Percentiles rank a stretch among this genome's conserved stretches.
Evolutionary conservation across 2,113 vertebrate genomes (phyloP).

Genomic region (Ctenodactylus gundi): DNA sequence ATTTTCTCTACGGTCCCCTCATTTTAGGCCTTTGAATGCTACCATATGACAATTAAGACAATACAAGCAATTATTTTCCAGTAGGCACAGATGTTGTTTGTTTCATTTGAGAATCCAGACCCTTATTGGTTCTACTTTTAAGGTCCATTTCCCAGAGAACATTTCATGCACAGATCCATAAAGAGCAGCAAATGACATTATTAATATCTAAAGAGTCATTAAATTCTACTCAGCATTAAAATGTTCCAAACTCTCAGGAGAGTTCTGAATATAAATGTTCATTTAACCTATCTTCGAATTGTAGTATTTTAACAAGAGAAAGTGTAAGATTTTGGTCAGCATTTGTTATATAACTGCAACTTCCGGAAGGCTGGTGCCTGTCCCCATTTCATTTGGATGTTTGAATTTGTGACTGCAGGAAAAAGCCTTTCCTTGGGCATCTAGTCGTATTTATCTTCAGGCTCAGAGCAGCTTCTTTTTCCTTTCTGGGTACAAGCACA

Average conservation of each 20-base stretch:
- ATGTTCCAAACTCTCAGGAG: conserved; percentile 44
- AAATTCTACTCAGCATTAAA: conserved; percentile 64
- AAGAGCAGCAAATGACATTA: conserved; percentile 61
- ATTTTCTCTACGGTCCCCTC: not conserved
- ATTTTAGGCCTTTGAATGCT: not conserved
- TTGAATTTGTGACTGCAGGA: not conserved
- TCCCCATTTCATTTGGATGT: not conserved
- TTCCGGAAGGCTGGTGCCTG: not conserved
- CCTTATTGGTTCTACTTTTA: conserved; percentile 59
- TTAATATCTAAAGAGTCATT: conserved; percentile 73
- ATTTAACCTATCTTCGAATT: conserved; percentile 54
- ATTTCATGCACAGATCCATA: conserved; percentile 51
- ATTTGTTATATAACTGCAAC: conserved; percentile 40
- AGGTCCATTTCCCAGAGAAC: conserved; percentile 61
- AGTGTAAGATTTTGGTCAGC: conserved; percentile 50
- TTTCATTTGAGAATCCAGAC: conserved; percentile 57
- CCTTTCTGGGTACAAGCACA: not conserved
- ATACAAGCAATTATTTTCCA: conserved; percentile 47
- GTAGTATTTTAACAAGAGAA: conserved; percentile 27
- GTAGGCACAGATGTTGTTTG: conserved; percentile 68
- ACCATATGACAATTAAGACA: conserved; percentile 41
- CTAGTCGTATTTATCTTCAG: not conserved
- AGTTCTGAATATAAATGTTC: conserved; percentile 65
- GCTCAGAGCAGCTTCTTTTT: not conserved
- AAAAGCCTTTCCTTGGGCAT: not conserved